Base-by-base conservation (phyloP, 1,140 invertebrate species). In the Rhynchophorus ferrugineus region DNA sequence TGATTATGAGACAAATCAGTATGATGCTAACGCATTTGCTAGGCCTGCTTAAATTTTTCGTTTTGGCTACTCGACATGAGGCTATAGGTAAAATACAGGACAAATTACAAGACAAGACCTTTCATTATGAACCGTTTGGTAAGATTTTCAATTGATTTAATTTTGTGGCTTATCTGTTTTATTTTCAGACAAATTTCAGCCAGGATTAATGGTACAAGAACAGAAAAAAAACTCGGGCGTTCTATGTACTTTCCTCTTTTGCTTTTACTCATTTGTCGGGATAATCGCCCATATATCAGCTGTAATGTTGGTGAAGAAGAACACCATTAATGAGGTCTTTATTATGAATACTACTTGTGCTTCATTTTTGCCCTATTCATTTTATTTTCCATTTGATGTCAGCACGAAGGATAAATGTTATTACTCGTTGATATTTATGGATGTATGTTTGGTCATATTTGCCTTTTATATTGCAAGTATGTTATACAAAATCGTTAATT, bases 11-110 rank as follows among this genome's bases (percentile, higher is more conserved):
- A 11, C 41, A 53, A n/a, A 53, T 59, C 19, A 49, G 51, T 19
- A 56, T 59, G 58, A 20, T 59, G 78, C 48, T 62, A 5, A 52
- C 55, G n/a, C 58, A 60, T 36, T 3, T 57, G 5, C 39, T 54
- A 2, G 54, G 58, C 14, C 41, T 56, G 11, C 17, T 44, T 19
- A 59, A 59, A 46, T 36, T 59, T 9, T 53, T 14, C 6, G 49
- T 59, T n/a, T 22, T 59, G 24, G 16, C 52, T 19, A 44, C 29
- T 7, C 18, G 33, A 11, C 22, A 35, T 16, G 35, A 54, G 14
- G 33, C 20, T 21, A 45, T 59, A 11, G 33, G 50, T 7, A 24
- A 33, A 20, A 56, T 56, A 1, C 53, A 46, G 45, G 21, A 44
- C 9, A 56, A 41, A 18, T 41, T 59, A 29, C 49, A 54, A 24